Percentiles rank a stretch among this genome's conserved stretches.
Conservation (phyloP, 2,797 vertebrate genomes). For the Craterocephalus amniculus region DNA sequence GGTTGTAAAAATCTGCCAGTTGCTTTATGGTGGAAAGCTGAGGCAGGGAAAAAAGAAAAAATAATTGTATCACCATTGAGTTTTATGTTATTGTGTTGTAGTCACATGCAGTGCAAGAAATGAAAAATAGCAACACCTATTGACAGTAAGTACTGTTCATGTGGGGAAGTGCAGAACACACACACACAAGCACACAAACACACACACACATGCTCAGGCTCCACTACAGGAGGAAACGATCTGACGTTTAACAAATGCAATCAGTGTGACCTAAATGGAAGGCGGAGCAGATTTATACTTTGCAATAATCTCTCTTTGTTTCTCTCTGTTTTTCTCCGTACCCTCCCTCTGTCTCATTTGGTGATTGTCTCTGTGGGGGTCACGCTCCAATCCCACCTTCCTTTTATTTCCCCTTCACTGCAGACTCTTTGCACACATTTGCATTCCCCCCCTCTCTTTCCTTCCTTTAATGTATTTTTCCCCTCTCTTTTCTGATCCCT, state of each 20-base stretch:
- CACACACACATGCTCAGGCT: not conserved
- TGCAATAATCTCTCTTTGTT: slow-evolving; percentile 32
- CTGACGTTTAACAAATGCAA: slow-evolving; percentile 60
- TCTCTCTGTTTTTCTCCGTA: slow-evolving; percentile 55
- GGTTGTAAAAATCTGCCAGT: slow-evolving; percentile 33
- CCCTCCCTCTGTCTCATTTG: slow-evolving; percentile 37
- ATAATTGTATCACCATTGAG: slow-evolving; percentile 32
- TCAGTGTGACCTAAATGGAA: slow-evolving; percentile 54
- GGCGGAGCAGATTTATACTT: slow-evolving; percentile 46
- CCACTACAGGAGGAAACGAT: slow-evolving; percentile 41
- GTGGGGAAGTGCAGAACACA: not conserved
- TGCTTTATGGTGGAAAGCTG: slow-evolving; percentile 14
- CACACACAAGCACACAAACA: slow-evolving; percentile 9
- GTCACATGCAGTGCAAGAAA: slow-evolving; percentile 21
- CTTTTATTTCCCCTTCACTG: slow-evolving; percentile 33
- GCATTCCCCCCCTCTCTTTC: slow-evolving; percentile 31
- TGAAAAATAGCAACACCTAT: slow-evolving; percentile 23
- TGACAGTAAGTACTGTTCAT: slow-evolving; percentile 17
- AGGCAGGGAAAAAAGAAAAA: slow-evolving; percentile 22
- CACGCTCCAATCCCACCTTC: slow-evolving; percentile 37
- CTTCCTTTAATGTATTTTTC: slow-evolving; percentile 31
- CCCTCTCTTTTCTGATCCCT: slow-evolving; percentile 11
- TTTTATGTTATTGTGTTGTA: slow-evolving; percentile 36
- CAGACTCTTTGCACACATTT: slow-evolving; percentile 35
- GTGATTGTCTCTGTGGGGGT: slow-evolving; percentile 46